Evolutionary conservation across 1,140 invertebrate species (phyloP).

Genomic region (Aphaenogaster floridana): DNA sequence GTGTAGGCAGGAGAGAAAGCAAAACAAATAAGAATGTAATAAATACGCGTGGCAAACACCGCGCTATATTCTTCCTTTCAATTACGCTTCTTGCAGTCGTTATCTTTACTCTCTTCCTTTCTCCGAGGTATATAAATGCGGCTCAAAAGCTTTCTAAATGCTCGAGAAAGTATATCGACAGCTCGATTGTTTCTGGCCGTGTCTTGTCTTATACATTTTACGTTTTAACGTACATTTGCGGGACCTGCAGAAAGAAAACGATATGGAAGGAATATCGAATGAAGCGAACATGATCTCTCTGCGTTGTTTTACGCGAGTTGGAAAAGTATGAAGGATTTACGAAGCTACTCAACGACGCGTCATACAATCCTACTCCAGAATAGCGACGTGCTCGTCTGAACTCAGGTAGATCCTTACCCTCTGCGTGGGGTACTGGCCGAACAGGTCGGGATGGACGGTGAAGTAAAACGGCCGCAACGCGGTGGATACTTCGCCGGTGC

Average conservation of each 20-base stretch:
- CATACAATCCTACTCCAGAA: not conserved
- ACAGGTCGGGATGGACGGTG: constrained; percentile 97
- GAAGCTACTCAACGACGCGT: not conserved
- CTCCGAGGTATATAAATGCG: not conserved
- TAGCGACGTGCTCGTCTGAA: not conserved
- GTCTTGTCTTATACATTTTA: not conserved
- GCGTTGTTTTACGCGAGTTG: not conserved
- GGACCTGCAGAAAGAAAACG: not conserved
- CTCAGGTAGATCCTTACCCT: constrained; percentile 88
- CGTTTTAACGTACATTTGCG: not conserved
- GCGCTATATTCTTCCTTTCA: not conserved
- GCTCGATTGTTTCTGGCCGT: not conserved
- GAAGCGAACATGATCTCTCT: not conserved
- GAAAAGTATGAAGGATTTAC: not conserved
- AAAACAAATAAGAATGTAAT: not conserved
- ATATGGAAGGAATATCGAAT: not conserved
- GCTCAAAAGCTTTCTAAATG: constrained; percentile 7
- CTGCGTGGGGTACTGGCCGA: constrained; percentile 96
- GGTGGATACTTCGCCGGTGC: constrained; percentile 94
- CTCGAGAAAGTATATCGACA: not conserved
- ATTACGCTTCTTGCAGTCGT: not conserved
- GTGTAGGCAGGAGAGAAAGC: not conserved
- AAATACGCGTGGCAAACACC: too few relatives aligned
- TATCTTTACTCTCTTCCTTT: not conserved
- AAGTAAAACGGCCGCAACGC: constrained; percentile 98